A percentile compares a stretch with the other conserved stretches of the same genome.
Evolutionary conservation across 2,797 vertebrate genomes (phyloP).

Genomic region (Pangasius djambal): DNA sequence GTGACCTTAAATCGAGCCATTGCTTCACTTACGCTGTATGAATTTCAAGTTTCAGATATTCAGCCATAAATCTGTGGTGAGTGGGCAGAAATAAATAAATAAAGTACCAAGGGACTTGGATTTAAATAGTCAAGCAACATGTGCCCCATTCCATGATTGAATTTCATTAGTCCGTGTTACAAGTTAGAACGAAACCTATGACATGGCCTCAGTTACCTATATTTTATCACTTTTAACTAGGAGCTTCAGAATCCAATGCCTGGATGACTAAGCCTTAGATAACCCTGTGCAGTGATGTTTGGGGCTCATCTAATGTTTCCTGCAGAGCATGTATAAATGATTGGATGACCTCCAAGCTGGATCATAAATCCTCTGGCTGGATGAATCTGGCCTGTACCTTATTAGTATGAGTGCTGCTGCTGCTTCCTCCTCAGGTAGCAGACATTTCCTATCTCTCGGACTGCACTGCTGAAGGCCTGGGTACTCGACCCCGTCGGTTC

Average conservation of each 20-base stretch:
- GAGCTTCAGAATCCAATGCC: not conserved
- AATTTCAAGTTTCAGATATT: constrained; percentile 50
- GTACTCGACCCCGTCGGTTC: not conserved
- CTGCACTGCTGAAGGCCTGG: constrained; percentile 17
- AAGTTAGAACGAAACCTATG: constrained; percentile 13
- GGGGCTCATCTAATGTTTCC: constrained; percentile 28
- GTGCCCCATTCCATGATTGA: constrained; percentile 12
- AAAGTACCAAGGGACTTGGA: constrained; percentile 17
- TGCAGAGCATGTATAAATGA: constrained; percentile 43
- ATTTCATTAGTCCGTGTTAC: constrained; percentile 13
- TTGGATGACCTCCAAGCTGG: constrained; percentile 47
- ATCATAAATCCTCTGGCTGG: constrained; percentile 51
- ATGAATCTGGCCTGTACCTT: constrained; percentile 37
- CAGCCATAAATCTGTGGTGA: constrained; percentile 42
- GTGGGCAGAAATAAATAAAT: constrained; percentile 31
- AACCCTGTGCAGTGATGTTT: constrained; percentile 38
- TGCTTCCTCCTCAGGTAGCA: constrained; percentile 28
- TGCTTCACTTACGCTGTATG: constrained; percentile 47
- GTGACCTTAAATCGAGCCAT: constrained; percentile 50
- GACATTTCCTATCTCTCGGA: not conserved
- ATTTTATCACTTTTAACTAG: constrained; percentile 31
- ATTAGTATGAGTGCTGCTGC: constrained; percentile 50
- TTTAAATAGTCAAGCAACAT: constrained; percentile 35
- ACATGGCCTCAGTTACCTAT: constrained; percentile 4
- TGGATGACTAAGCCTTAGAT: constrained; percentile 25